Evolutionary conservation across 2,888 invertebrate species (phyloP), one percentile per base, ranked within the genome.

Genomic region (Pseudolycoriella hygida): DNA sequence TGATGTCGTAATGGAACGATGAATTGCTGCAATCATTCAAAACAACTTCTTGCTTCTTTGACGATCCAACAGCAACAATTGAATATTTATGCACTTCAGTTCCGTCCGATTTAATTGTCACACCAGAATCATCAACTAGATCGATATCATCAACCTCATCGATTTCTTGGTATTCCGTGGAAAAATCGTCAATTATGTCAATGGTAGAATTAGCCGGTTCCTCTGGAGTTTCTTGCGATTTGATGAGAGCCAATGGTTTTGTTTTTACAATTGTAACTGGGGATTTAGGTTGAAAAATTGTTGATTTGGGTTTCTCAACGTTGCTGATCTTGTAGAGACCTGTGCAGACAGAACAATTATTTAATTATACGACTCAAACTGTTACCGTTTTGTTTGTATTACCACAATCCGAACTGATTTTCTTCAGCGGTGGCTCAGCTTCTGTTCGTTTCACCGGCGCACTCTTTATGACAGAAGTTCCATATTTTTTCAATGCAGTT

Each of bases 1-100:
- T 47, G 34, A 63, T 60, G 37, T 64, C 53, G 47, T 64, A 65
- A 45, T 65, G 63, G 4, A 57, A 57, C 19, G 56, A 45, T 19
- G 42, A 42, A 44, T 47, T 19, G 39, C 42, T 43, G 20, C 42
- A 18, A 18, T 42, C 42, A 30, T 42, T 44, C 25, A 41, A 37
- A 17, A 19, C 25, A 5, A 34, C n/a, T 4, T 34, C 34, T 14
- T 14, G 15, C 15, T 34, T 34, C 15, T 34, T 34, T 4, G 15
- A 12, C 34, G 34, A 34, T 8, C 34, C 15, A 4, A 14, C 15
- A 3, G 12, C 34, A 34, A 34, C 34, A 4, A 34, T 12, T 5
- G 34, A 34, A 14, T 34, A 34, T 25, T 25, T 25, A 25, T 25
- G 25, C 5, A 25, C 25, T 25, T 25, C 25, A 8, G 25, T 25